A percentile compares a stretch with the other conserved stretches of the same genome.
Conservation (phyloP, 2,797 vertebrate genomes). For the Sebastes steindachneri region DNA sequence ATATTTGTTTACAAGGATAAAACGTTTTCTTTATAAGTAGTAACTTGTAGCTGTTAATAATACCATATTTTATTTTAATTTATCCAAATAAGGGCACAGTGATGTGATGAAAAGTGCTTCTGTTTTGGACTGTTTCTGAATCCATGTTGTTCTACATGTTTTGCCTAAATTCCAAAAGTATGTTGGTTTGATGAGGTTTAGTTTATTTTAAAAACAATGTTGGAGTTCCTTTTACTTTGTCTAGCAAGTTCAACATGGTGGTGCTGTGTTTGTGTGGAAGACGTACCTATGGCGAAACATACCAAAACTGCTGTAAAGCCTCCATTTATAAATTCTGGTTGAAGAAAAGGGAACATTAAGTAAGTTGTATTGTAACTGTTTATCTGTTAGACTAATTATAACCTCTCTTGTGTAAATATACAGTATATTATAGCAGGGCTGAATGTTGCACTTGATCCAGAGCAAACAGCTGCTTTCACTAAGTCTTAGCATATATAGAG, state of each 20-base stretch:
- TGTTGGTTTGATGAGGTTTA: constrained; percentile 19
- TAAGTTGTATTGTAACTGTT: constrained; percentile 31
- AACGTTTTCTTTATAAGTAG: neutral
- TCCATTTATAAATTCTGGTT: constrained; percentile 2
- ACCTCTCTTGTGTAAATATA: constrained; percentile 24
- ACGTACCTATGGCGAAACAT: neutral
- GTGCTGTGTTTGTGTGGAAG: neutral
- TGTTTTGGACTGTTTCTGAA: constrained; percentile 28
- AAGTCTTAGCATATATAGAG: constrained; percentile 11
- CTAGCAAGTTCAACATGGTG: constrained; percentile 1
- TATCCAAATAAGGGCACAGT: neutral
- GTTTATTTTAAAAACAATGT: neutral
- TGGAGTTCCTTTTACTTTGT: constrained; percentile 4
- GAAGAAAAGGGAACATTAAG: constrained; percentile 23
- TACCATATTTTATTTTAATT: neutral
- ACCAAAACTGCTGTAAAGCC: constrained; percentile 1
- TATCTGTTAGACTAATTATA: constrained; percentile 42
- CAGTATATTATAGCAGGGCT: constrained; percentile 23
- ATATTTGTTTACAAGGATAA: neutral
- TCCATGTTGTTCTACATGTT: constrained; percentile 23
- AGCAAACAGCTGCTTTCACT: constrained; percentile 19
- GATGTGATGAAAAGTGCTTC: neutral
- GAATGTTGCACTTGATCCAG: neutral
- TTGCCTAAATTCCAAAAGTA: neutral
- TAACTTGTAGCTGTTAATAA: neutral